These are phyloP conservation scores for Leptopilina syphax DNA, from an alignment of 2,888 invertebrate genomes.

Conservation along the genomic window DNA sequence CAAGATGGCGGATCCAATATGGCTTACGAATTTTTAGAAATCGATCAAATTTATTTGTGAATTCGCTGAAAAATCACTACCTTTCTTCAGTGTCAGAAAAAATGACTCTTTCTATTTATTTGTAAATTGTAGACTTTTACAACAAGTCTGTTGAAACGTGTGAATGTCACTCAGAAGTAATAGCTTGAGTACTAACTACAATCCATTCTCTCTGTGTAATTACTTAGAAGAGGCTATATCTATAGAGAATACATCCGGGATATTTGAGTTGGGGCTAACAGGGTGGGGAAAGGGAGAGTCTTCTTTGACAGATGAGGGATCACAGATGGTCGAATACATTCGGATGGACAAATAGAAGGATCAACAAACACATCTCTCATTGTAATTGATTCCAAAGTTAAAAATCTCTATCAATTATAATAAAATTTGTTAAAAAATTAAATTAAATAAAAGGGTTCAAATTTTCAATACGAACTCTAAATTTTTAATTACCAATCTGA, in stretches of 20 bases:
- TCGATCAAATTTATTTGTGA: too few relatives aligned
- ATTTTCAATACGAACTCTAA: not conserved
- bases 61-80: too few relatives aligned
- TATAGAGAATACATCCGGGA: slow-evolving; percentile 7
- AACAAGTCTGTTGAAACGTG: not conserved
- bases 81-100: not conserved
- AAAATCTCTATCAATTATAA: too few relatives aligned
- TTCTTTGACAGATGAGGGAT: slow-evolving; percentile 12
- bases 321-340: slow-evolving; percentile 5
- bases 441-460: not conserved
- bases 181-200: slow-evolving; percentile 13
- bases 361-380: not conserved
- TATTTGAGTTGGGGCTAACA: not conserved
- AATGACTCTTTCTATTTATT: not conserved
- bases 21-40: too few relatives aligned
- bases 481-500: not conserved
- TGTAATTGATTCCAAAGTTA: too few relatives aligned
- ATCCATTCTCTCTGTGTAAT: slow-evolving; percentile 6
- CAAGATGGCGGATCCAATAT: too few relatives aligned
- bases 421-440: too few relatives aligned
- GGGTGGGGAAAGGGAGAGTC: not conserved
- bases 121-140: not conserved
- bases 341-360: not conserved
- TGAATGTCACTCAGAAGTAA: not conserved
- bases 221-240: slow-evolving; percentile 3